Percentiles rank a stretch among this genome's conserved stretches.
Evolutionary conservation across 2,888 invertebrate species (phyloP).

Genomic region (Crematogaster levior): DNA sequence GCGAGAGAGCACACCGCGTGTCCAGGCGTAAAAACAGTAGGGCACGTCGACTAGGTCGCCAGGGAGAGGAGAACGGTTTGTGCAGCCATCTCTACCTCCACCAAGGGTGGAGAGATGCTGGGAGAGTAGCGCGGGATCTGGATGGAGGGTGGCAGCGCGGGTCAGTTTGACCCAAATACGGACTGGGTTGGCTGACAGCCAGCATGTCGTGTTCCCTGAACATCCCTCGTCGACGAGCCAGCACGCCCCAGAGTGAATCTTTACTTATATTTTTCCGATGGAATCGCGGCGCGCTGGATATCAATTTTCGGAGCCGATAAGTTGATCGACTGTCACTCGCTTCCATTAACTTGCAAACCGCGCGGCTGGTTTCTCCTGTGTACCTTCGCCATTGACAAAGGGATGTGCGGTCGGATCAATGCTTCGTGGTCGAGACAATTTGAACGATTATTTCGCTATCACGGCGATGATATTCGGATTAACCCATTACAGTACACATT

Average conservation of each 20-base stretch:
- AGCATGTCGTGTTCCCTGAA: slow-evolving; percentile 77
- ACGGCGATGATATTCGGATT: not conserved
- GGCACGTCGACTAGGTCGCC: not conserved
- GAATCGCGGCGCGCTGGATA: slow-evolving; percentile 62
- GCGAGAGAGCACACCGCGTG: slow-evolving; percentile 19
- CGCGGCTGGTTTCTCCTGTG: slow-evolving; percentile 4
- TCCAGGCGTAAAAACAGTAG: slow-evolving; percentile 5
- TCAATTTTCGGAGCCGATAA: slow-evolving; percentile 77
- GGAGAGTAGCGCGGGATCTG: not conserved
- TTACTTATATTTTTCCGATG: slow-evolving; percentile 63
- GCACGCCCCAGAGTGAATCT: slow-evolving; percentile 47
- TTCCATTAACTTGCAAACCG: slow-evolving; percentile 45
- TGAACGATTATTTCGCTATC: slow-evolving; percentile 14
- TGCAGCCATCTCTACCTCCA: not conserved
- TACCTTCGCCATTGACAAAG: slow-evolving; percentile 7
- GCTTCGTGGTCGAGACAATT: slow-evolving; percentile 3
- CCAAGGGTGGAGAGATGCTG: slow-evolving; percentile 9
- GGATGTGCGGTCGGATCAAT: slow-evolving; percentile 1
- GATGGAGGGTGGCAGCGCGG: slow-evolving; percentile 37
- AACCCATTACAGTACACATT: not conserved
- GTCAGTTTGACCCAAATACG: slow-evolving; percentile 80
- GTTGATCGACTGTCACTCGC: slow-evolving; percentile 73
- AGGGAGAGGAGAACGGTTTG: not conserved
- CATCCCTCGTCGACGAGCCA: slow-evolving; percentile 40
- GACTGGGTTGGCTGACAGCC: slow-evolving; percentile 80